Conservation (phyloP, 2,888 invertebrate species). For the Celastrina argiolus region DNA sequence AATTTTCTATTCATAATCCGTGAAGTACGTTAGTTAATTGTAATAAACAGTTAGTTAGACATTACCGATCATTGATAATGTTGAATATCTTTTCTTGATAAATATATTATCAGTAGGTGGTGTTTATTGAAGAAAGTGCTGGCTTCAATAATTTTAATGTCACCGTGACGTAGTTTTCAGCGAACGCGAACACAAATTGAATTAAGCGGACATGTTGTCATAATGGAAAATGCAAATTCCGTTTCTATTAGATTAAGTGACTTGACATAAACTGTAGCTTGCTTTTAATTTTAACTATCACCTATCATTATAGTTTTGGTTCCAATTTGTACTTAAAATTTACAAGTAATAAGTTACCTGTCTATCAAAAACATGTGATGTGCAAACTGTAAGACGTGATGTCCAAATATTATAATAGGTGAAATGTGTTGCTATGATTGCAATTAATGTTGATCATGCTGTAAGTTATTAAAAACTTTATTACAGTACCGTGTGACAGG, state of each 20-base stretch:
- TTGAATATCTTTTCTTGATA: too few species aligned
- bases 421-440: too few species aligned
- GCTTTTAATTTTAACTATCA: neutral
- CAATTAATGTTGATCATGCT: too few species aligned
- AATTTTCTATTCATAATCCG: neutral
- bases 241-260: neutral
- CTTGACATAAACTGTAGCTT: neutral
- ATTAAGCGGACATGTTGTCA: neutral
- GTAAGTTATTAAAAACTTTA: too few species aligned
- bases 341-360: too few species aligned
- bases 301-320: neutral
- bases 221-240: neutral
- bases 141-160: neutral
- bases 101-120: too few species aligned
- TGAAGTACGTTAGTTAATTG: neutral
- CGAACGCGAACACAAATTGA: neutral
- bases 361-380: too few species aligned
- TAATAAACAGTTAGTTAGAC: too few species aligned
- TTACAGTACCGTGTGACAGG: conserved; percentile 38
- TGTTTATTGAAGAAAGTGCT: too few species aligned
- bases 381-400: too few species aligned
- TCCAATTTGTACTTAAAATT: neutral
- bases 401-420: too few species aligned
- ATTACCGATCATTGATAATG: too few species aligned
- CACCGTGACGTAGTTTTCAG: conserved; percentile 2